phyloP scores from a whole-genome alignment of 2,888 invertebrate species.

The Cheiracanthium punctorium region DNA sequence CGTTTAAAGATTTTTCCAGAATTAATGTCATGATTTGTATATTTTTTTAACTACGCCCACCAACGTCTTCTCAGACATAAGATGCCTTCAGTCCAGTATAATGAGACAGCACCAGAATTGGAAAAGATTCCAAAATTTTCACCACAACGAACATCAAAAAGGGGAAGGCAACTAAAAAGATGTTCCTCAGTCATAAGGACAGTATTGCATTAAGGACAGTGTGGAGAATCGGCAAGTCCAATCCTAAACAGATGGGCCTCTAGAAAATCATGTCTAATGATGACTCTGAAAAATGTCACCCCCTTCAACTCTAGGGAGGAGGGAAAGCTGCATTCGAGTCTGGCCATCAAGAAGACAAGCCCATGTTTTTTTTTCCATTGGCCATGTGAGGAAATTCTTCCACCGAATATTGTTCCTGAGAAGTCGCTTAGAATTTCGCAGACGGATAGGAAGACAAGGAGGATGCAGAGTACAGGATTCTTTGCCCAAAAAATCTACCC shows the following conservation, averaged over 20 bases:
- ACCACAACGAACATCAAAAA: too few species aligned
- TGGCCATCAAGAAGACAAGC: too few species aligned
- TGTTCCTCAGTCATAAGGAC: background rate
- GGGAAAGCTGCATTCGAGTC: too few species aligned
- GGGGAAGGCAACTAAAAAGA: background rate
- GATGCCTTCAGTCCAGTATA: background rate
- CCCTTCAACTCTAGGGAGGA: too few species aligned
- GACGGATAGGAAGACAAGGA: background rate
- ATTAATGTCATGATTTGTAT: too few species aligned
- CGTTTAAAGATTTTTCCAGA: too few species aligned
- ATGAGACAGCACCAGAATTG: too few species aligned
- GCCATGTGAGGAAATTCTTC: background rate
- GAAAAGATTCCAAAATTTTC: background rate
- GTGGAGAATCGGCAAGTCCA: too few species aligned
- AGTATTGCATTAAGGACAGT: background rate
- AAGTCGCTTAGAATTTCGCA: background rate
- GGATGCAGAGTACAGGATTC: background rate
- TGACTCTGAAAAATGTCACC: background rate
- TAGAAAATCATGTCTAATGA: background rate
- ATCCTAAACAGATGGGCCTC: too few species aligned
- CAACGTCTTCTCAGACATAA: too few species aligned
- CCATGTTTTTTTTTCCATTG: too few species aligned
- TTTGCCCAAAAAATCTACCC: background rate
- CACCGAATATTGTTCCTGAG: background rate
- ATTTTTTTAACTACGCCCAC: background rate